These are phyloP conservation scores for Apotomis capreana DNA, from an alignment of 2,888 invertebrate genomes.

Conservation along the genomic window DNA sequence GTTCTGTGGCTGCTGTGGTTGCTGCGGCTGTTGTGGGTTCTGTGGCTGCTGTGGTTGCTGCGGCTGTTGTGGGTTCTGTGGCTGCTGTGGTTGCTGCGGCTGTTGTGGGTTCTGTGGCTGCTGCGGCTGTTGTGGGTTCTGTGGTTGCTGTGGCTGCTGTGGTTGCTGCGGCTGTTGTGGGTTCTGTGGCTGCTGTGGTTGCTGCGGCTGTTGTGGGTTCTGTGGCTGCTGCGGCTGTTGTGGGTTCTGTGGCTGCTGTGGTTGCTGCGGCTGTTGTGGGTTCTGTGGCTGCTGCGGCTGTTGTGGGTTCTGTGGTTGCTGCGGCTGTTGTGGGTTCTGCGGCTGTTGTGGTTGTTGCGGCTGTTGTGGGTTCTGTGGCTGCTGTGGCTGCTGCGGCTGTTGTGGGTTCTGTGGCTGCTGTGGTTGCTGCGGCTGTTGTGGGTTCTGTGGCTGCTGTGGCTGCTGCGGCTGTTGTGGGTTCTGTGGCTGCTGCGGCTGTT, in stretches of 20 bases:
- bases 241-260: background rate
- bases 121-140: background rate
- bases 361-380: background rate
- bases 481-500: background rate
- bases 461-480: background rate
- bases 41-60: background rate
- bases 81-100: background rate
- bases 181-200: background rate
- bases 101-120: background rate
- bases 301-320: background rate
- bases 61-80: background rate
- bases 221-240: background rate
- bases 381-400: background rate
- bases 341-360: background rate
- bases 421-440: background rate
- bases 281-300: background rate
- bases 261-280: background rate
- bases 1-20: background rate
- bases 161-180: constrained; percentile 7
- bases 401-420: background rate
- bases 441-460: background rate
- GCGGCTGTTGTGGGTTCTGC: background rate
- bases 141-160: background rate
- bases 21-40: background rate
- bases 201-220: background rate